These are phyloP conservation scores for Struthidea cinerea DNA, from an alignment of 2,113 vertebrate genomes.

Conservation along the genomic window DNA sequence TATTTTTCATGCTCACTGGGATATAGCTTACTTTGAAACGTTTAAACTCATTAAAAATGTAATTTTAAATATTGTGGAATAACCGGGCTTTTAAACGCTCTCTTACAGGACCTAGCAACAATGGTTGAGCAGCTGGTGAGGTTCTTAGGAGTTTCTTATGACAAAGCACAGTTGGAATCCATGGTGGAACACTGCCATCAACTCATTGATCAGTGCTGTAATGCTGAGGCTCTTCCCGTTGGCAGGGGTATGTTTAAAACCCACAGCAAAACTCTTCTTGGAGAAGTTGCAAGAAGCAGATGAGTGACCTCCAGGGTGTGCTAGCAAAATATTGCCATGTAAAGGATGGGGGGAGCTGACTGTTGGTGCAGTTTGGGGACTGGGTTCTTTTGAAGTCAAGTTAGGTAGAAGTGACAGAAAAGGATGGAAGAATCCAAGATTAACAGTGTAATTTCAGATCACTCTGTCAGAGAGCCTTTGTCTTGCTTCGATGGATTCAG, in stretches of 20 bases:
- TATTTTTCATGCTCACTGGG: background rate
- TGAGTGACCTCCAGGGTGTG: background rate
- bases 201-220: conserved; percentile 94
- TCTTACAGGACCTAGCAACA: conserved; percentile 83
- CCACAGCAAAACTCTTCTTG: background rate
- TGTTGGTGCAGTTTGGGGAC: background rate
- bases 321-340: background rate
- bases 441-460: background rate
- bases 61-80: background rate
- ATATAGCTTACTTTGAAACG: background rate
- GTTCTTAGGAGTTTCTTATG: conserved; percentile 92
- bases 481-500: background rate
- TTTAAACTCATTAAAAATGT: background rate
- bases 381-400: background rate
- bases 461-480: background rate
- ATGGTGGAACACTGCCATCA: conserved; percentile 94
- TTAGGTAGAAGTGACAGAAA: background rate
- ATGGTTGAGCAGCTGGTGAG: conserved; percentile 88
- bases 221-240: conserved; percentile 89
- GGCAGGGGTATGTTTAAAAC: conserved; percentile 82
- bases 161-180: conserved; percentile 91
- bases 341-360: background rate
- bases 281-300: background rate
- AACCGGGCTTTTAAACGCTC: background rate
- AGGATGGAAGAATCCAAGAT: background rate